These are phyloP conservation scores for Oreortyx pictus DNA, from an alignment of 2,797 vertebrate genomes.

Conservation along the genomic window DNA sequence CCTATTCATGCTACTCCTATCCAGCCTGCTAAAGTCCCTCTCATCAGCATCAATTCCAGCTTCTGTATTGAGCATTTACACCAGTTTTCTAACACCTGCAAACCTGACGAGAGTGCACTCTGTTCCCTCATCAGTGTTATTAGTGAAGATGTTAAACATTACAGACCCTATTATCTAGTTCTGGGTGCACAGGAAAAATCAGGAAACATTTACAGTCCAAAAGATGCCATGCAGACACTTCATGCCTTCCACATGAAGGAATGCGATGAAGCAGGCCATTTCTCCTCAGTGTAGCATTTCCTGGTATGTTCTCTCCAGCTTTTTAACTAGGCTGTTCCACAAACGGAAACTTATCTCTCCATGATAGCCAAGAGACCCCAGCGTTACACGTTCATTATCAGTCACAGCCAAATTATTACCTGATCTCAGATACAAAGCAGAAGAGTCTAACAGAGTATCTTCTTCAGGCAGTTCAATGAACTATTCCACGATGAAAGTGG, in stretches of 20 bases:
- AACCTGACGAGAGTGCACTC: background rate
- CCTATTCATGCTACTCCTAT: background rate
- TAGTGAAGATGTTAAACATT: background rate
- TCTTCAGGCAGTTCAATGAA: constrained; percentile 54
- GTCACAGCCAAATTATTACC: background rate
- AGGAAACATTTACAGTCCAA: background rate
- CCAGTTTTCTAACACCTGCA: background rate
- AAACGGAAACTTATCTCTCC: background rate
- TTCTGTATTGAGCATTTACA: background rate
- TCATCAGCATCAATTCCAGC: background rate
- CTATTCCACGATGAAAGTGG: constrained; percentile 25
- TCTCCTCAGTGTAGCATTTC: fast-evolving
- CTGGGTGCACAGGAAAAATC: background rate
- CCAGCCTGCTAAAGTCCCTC: background rate
- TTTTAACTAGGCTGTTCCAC: background rate
- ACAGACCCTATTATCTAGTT: background rate
- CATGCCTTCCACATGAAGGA: background rate
- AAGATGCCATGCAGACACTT: background rate
- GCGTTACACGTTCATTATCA: background rate
- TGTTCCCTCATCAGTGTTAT: background rate
- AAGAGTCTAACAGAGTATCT: background rate
- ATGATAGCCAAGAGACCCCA: background rate
- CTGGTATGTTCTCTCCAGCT: background rate
- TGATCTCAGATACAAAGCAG: background rate
- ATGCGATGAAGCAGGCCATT: background rate